Base-by-base conservation (phyloP, 1,140 invertebrate species). In the Himalopsyche phryganea region DNA sequence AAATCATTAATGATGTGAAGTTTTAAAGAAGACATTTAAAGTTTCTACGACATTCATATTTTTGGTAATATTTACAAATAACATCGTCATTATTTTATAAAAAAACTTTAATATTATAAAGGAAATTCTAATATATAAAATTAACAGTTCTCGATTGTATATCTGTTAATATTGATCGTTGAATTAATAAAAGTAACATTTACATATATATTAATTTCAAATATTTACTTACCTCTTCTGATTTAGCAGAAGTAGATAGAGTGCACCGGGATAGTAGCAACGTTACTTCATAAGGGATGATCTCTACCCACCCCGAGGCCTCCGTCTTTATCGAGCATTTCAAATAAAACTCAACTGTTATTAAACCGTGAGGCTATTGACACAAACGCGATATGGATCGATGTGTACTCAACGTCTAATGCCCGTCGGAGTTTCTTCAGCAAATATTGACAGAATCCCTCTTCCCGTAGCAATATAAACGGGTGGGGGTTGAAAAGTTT, bases 291-390 rank as follows among this genome's bases (percentile, higher is more conserved):
- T 28, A 28, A 28, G 23, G 23, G 23, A 28, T 28, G 23, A 28
- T 28, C 23, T 28, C 23, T 28, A 3, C 23, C n/a, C 38, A 40
- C 15, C 38, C 11, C n/a, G 4, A 15, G 38, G n/a, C 15, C n/a
- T 40, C 38, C 5, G 38, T 15, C 15, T 15, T 13, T n/a, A 15
- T n/a, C 38, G 38, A 15, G 38, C 38, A 15, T 15, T 15, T n/a
- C 38, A n/a, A 15, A 13, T 40, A n/a, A 45, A 15, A 45, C 17
- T 14, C 28, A 55, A 55, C 52, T 48, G 52, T 56, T 61, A 61
- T 61, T 61, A 61, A 56, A 44, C 48, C 40, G 51, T 47, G 14
- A 32, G 52, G 52, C 59, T 61, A 61, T 61, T 61, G 52, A 61
- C 59, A 51, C 53, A 61, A 47, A 36, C 41, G 41, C 49, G 54